Evolutionary conservation across 2,888 invertebrate genomes (phyloP).

Genomic region (Abrostola triplasia): DNA sequence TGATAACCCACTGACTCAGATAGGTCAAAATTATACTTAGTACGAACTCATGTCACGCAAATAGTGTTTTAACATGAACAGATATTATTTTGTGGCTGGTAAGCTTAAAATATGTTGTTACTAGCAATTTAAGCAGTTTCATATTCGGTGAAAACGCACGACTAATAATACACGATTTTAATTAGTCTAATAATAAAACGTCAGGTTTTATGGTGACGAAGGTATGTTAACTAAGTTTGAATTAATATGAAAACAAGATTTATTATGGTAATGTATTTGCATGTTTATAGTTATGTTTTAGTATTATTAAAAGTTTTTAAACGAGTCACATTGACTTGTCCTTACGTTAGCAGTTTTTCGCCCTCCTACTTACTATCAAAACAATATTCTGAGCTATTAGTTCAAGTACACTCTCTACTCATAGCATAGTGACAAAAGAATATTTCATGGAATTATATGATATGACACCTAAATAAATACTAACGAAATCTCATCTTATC

Average conservation of each 20-base stretch:
- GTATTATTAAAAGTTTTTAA: too few relatives aligned
- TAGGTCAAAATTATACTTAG: conserved; percentile 15
- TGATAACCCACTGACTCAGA: conserved; percentile 38
- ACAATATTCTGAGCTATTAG: too few relatives aligned
- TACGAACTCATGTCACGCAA: conserved; percentile 22
- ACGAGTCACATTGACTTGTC: too few relatives aligned
- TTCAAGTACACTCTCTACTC: too few relatives aligned
- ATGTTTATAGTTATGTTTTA: not conserved
- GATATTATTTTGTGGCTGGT: conserved; percentile 4
- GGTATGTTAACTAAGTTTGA: not conserved
- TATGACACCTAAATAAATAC: too few relatives aligned
- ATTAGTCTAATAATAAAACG: not conserved
- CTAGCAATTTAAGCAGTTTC: conserved; percentile 19
- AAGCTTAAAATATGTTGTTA: conserved; percentile 13
- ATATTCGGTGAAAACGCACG: conserved; percentile 5
- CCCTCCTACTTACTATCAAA: too few relatives aligned
- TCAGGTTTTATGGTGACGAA: not conserved
- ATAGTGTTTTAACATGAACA: conserved; percentile 38
- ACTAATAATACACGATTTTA: conserved; percentile 9
- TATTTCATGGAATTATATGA: too few relatives aligned
- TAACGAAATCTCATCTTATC: too few relatives aligned
- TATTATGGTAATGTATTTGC: not conserved
- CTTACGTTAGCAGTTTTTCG: too few relatives aligned
- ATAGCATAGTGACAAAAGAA: too few relatives aligned
- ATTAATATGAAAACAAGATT: not conserved